phyloP scores from a whole-genome alignment of 2,797 vertebrate genomes.

The Ispidina lecontei region DNA sequence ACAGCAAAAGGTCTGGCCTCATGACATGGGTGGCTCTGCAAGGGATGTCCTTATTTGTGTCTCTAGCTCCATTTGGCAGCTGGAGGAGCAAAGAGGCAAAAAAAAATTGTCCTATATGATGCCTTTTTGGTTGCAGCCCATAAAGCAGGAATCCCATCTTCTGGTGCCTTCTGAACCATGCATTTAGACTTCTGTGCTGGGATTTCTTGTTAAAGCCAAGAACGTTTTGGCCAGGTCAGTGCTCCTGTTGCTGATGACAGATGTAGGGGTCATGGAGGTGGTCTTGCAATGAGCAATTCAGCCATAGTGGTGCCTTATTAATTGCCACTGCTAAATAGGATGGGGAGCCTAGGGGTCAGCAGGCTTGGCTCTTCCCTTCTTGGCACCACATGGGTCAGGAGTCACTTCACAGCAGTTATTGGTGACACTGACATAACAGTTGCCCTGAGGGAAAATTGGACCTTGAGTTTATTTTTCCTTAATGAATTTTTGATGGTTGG shows the following conservation, averaged over 20 bases:
- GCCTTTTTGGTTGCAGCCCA: neutral
- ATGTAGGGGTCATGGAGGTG: neutral
- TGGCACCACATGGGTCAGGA: neutral
- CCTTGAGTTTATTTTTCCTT: neutral
- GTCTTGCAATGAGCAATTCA: neutral
- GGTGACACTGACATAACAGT: neutral
- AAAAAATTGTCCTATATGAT: neutral
- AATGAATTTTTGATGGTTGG: neutral
- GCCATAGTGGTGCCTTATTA: neutral
- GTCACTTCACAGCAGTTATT: neutral
- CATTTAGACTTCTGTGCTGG: neutral
- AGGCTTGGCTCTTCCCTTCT: neutral
- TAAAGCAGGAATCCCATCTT: neutral
- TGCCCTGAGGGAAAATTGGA: rapidly evolving
- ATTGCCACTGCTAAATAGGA: neutral
- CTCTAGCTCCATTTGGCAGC: neutral
- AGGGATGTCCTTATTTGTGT: rapidly evolving
- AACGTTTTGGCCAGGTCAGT: neutral
- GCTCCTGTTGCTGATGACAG: neutral
- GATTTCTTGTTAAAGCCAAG: neutral
- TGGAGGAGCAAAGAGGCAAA: neutral
- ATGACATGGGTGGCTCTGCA: neutral
- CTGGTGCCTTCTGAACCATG: neutral
- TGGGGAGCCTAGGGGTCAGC: neutral
- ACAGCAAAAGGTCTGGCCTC: rapidly evolving